Percentiles rank a stretch among this genome's conserved stretches.
Evolutionary conservation across 2,888 invertebrate species (phyloP).

Genomic region (Eupithecia pulchellata): DNA sequence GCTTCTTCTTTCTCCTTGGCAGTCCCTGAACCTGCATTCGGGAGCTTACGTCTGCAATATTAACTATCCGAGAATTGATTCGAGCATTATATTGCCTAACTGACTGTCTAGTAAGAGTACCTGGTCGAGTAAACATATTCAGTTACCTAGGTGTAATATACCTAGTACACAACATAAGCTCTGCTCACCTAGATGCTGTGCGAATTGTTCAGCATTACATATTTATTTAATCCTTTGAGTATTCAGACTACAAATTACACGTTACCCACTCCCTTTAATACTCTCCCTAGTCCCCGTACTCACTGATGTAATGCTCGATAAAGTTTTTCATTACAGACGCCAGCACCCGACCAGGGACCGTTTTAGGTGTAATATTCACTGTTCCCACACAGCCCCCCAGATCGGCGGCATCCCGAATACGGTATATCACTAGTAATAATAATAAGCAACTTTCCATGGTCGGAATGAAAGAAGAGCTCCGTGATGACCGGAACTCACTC

Average conservation of each 20-base stretch:
- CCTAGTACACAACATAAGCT: not conserved
- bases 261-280: not conserved
- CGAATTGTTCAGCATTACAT: not conserved
- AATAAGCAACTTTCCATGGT: slow-evolving; percentile 29
- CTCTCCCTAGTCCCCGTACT: not conserved
- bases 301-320: not conserved
- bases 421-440: not conserved
- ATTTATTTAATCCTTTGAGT: not conserved
- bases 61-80: not conserved
- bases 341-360: not conserved
- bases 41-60: not conserved
- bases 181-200: not conserved
- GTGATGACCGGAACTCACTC: slow-evolving; percentile 26
- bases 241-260: not conserved
- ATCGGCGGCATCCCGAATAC: not conserved
- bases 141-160: not conserved
- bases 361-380: not conserved
- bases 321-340: not conserved
- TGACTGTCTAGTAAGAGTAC: not conserved
- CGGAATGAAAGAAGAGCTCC: slow-evolving; percentile 14
- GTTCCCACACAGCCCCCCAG: not conserved
- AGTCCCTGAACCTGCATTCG: not conserved
- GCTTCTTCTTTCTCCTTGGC: not conserved
- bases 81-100: not conserved
- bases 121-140: not conserved